Base-by-base conservation (phyloP, 2,888 invertebrate genomes). In the Orthosia gracilis region DNA sequence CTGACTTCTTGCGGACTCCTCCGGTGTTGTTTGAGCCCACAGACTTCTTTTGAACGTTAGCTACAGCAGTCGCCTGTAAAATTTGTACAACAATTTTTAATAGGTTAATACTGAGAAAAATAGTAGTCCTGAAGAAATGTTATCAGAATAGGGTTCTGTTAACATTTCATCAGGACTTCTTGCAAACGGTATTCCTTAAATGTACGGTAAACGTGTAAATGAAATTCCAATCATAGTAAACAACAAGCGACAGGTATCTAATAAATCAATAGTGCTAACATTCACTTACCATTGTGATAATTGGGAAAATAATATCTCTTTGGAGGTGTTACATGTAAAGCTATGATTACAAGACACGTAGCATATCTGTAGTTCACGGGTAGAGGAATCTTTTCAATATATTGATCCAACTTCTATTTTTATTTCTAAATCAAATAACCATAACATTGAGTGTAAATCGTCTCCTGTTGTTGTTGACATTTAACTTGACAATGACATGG, bases 1-100 rank as follows among this genome's bases (percentile, higher is more conserved):
- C 97, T 0, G 97, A 97, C 91, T 98, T 98, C 87, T 98, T 98
- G 23, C 97, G 97, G 0, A 96, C 96, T 17, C 95, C 96, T 45
- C 93, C 92, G 21, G 94, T 86, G 84, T 92, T 94, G 49, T 87
- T 91, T 9, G 91, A 75, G 70, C 84, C 88, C 1, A 90, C 89
- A 62, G 86, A 80, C 83, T 95, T 95, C 83, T 96, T 96, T 73
- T 92, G 93, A 52, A 91, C 87, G 59, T 89, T 92, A 76, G 90
- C 91, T 67, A 94, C 92, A 68, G 93, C 90, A 73, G 95, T 91
- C 72, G 96, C 94, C 96, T 96, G 86, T 49, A 93, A 93, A 90
- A 11, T 26, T 62, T 45, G 0, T 49, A 17, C 13, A 49, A 40
- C 2, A 26, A 4, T 31, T 73, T 23, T 26, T 21, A 49, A 21